Base-by-base conservation (phyloP, 2,888 invertebrate species). In the Rhingia campestris region DNA sequence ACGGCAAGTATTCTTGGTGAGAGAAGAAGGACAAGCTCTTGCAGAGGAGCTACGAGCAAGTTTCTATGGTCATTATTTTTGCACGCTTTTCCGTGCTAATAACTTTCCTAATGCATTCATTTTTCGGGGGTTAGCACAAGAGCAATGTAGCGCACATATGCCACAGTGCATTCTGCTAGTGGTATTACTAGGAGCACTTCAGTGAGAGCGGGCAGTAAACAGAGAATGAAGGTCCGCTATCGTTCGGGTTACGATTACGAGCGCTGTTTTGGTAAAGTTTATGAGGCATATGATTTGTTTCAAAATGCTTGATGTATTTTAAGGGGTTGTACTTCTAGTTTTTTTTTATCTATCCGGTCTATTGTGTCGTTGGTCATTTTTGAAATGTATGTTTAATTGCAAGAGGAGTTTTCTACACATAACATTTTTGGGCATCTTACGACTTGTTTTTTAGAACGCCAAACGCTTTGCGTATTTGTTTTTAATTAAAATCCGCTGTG, bases 251-350 rank as follows among this genome's bases (percentile, higher is more conserved):
- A 85, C 75, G 75, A 85, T 76, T 85, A 85, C 75, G 81, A 85
- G 70, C 72, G 81, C 39, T 73, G 56, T 76, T 85, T 76, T 75
- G 61, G 58, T 76, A 49, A 75, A 70, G 72, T 85, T 85, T 85
- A 85, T 85, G 85, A 81, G 81, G 81, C 85, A 67, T 73, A 81
- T 85, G 85, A 85, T 85, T 81, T 85, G 85, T 81, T 72, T 53
- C 47, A 75, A 80, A 81, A 81, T 80, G 59, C 56, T 80, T 84
- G 84, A 77, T 79, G 74, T 77, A 77, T 22, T 22, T 67, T 77
- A 64, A 66, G 70, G 53, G 75, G 75, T 75, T 69, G 74, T 61
- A 51, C n/a, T 47, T 43, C 22, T 14, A 33, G 53, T 0, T 45
- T 49, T 72, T 45, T 22, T 63, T 51, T 14, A 39, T 54, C 43